phyloP scores from a whole-genome alignment of 2,797 vertebrate genomes.

The Cossypha niveicapilla region DNA sequence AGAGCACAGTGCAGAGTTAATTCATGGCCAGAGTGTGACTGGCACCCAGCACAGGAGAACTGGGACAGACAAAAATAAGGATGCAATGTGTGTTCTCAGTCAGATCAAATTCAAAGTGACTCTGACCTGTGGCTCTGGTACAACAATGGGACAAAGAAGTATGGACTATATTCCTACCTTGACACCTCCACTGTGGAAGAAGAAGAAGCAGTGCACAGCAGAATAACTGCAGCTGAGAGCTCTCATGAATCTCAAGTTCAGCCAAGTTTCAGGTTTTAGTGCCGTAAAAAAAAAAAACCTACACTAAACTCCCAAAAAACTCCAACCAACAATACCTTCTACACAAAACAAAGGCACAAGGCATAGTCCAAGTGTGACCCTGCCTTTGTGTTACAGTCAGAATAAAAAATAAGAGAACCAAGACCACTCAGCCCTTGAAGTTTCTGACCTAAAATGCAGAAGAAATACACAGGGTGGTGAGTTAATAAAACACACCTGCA shows the following conservation, averaged over 20 bases:
- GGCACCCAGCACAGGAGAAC: neutral
- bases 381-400: neutral
- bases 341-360: neutral
- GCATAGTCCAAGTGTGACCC: neutral
- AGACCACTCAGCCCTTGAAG: neutral
- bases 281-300: neutral
- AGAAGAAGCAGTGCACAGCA: neutral
- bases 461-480: neutral
- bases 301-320: neutral
- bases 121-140: neutral
- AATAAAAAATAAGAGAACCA: neutral
- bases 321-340: neutral
- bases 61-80: neutral
- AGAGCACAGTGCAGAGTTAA: neutral
- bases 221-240: neutral
- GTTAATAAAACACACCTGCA: constrained; percentile 57
- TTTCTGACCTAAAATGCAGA: neutral
- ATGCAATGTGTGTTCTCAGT: neutral
- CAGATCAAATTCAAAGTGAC: neutral
- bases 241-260: neutral
- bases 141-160: neutral
- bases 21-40: neutral
- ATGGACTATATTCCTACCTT: neutral
- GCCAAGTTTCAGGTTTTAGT: neutral
- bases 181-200: neutral